A percentile compares a stretch with the other conserved stretches of the same genome.
Conservation (phyloP, 2,888 invertebrate genomes). For the Folsomia manolachei region DNA sequence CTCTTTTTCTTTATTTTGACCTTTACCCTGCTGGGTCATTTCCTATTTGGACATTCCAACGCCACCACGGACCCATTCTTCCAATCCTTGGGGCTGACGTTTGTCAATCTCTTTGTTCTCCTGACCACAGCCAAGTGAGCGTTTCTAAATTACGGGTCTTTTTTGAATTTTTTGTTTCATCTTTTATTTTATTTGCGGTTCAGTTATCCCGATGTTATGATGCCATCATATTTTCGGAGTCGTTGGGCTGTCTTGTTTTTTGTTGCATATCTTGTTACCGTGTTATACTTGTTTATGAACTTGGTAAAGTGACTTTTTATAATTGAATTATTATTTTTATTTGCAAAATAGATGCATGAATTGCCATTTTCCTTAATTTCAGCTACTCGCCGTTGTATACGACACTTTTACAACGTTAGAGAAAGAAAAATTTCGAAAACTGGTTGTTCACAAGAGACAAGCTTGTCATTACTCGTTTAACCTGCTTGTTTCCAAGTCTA, state of each 20-base stretch:
- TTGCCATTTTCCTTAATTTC: conserved; percentile 46
- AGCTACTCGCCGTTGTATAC: conserved; percentile 87
- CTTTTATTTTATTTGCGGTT: no score
- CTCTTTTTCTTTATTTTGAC: conserved; percentile 80
- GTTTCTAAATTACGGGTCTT: not conserved
- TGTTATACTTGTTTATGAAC: conserved; percentile 83
- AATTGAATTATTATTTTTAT: not conserved
- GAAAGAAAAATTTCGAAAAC: conserved; percentile 77
- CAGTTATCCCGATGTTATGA: conserved; percentile 92
- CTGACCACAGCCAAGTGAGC: conserved; percentile 88
- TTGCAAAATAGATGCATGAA: no score
- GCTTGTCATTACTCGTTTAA: conserved; percentile 79
- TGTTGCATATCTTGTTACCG: conserved; percentile 78
- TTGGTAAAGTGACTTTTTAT: conserved; percentile 60
- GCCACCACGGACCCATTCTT: conserved; percentile 69
- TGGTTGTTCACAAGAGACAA: conserved; percentile 74
- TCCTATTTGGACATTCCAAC: conserved; percentile 71
- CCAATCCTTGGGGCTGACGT: conserved; percentile 72
- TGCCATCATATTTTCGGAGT: conserved; percentile 78
- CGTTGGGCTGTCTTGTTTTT: conserved; percentile 84
- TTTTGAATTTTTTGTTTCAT: conserved; percentile 15
- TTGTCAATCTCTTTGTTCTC: conserved; percentile 82
- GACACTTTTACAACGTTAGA: conserved; percentile 83
- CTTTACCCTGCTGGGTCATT: conserved; percentile 77
- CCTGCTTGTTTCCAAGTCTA: conserved; percentile 72